Evolutionary conservation across 1,140 invertebrate species (phyloP).

Genomic region (Temnothorax curvispinosus): DNA sequence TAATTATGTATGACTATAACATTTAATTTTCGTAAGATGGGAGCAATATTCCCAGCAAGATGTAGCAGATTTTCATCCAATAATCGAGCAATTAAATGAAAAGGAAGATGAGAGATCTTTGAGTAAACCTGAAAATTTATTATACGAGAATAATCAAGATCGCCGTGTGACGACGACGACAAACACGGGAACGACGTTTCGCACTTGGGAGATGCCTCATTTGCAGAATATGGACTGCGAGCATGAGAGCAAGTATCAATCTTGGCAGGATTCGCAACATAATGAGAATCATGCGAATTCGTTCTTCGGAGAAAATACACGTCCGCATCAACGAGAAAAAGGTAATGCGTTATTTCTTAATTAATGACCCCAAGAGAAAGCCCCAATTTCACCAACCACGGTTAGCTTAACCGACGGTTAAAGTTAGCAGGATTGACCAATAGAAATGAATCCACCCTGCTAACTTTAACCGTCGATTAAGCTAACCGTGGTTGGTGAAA

Average conservation of each 20-base stretch:
- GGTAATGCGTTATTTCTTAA: conserved; percentile 60
- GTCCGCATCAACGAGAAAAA: conserved; percentile 33
- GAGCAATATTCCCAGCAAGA: conserved; percentile 63
- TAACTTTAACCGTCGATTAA: too few species aligned
- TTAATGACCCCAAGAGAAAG: background rate
- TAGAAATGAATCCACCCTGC: too few species aligned
- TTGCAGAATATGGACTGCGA: conserved; percentile 47
- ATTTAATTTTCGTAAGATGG: conserved; percentile 54
- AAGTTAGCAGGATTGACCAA: too few species aligned
- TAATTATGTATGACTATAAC: background rate
- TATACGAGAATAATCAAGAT: conserved; percentile 47
- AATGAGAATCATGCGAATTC: conserved; percentile 15
- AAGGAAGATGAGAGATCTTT: background rate
- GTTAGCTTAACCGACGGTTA: too few species aligned
- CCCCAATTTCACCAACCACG: too few species aligned
- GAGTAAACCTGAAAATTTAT: conserved; percentile 29
- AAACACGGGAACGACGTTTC: conserved; percentile 55
- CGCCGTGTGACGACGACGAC: conserved; percentile 36
- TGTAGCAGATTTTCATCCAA: background rate
- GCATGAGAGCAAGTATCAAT: conserved; percentile 58
- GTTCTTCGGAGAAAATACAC: conserved; percentile 43
- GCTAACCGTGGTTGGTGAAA: too few species aligned
- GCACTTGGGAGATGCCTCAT: conserved; percentile 69
- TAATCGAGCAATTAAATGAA: conserved; percentile 6
- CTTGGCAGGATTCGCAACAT: conserved; percentile 48